Base-by-base conservation (phyloP, 64 coral and sea anemone species). In the Montipora foliosa region DNA sequence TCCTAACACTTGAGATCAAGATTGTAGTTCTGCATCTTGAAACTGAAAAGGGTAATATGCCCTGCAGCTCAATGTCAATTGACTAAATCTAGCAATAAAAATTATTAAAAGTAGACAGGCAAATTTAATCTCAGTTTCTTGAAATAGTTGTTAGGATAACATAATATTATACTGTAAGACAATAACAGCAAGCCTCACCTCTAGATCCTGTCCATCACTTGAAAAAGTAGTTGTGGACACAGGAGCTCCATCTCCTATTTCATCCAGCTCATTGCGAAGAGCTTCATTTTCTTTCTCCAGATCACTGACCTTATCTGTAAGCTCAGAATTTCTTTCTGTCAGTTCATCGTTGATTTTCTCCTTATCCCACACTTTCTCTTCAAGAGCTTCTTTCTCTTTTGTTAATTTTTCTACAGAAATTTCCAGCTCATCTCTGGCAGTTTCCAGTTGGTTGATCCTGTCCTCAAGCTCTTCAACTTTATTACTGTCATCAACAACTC, bases 391-490 rank as follows among this genome's bases (percentile, higher is more conserved):
- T n/a, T 92, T 82, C 59, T 96, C 95, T 74, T 96, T 96, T 15
- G 81, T 80, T 57, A 92, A 49, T 16, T 73, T 91, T 87, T 99
- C 98, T 4, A 99, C 76, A 46, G 94, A 82, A 12, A 99, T 88
- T 70, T 92, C 95, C 50, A 99, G 85, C 66, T 83, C 84, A 67
- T 99, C 92, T 58, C 87, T 91, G 60, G 92, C 95, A 69, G 87
- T 84, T 76, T 96, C 92, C 22, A 96, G 58, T 59, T 90, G 89
- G 73, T 78, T 87, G 48, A 99, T 91, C 76, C 78, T 96, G 6
- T 96, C 92, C 76, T 96, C 98, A 6, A 99, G 98, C 60, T 99
- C 95, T 94, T 99, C 98, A 45, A 99, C 86, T 84, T 82, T 88
- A 47, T 94, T 49, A 83, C 79, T 79, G 47, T 92, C 92, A 66